A percentile compares a stretch with the other conserved stretches of the same genome.
Conservation (phyloP, 2,113 vertebrate species). For the Scolopax mira region DNA sequence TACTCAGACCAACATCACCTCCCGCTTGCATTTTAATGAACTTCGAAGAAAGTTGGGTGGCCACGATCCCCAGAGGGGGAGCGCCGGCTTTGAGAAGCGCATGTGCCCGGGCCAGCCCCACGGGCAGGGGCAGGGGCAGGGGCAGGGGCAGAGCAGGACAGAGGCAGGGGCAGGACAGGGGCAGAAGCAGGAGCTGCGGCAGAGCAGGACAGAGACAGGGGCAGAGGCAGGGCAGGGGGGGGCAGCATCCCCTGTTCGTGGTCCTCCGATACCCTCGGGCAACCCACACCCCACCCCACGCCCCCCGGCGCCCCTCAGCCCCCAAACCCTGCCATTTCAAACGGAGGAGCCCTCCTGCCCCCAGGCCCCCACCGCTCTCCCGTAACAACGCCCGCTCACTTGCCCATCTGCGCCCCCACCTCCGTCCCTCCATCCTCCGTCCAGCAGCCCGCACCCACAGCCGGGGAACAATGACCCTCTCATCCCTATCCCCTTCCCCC, state of each 20-base stretch:
- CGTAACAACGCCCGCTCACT: neutral
- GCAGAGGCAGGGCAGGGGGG: neutral
- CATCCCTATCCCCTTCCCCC: neutral
- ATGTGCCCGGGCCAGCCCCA: neutral
- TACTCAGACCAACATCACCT: neutral
- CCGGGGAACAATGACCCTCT: neutral
- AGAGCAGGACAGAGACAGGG: neutral
- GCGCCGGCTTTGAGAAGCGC: neutral
- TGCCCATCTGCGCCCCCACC: no score
- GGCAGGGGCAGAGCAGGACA: no score
- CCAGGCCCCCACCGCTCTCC: no score
- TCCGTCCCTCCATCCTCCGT: neutral
- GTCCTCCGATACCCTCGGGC: neutral
- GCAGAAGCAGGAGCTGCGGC: no score
- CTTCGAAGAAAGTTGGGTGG: conserved; percentile 16
- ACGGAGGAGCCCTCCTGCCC: neutral
- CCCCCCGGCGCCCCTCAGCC: neutral
- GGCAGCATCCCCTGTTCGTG: neutral
- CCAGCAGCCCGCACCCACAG: neutral
- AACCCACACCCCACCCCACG: neutral
- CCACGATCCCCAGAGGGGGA: neutral
- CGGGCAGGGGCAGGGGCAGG: neutral
- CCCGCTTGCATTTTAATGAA: neutral
- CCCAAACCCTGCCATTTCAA: neutral
- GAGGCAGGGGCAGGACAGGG: no score